These are phyloP conservation scores for Oreochromis mossambicus DNA, from an alignment of 2,797 vertebrate genomes.

Conservation along the genomic window DNA sequence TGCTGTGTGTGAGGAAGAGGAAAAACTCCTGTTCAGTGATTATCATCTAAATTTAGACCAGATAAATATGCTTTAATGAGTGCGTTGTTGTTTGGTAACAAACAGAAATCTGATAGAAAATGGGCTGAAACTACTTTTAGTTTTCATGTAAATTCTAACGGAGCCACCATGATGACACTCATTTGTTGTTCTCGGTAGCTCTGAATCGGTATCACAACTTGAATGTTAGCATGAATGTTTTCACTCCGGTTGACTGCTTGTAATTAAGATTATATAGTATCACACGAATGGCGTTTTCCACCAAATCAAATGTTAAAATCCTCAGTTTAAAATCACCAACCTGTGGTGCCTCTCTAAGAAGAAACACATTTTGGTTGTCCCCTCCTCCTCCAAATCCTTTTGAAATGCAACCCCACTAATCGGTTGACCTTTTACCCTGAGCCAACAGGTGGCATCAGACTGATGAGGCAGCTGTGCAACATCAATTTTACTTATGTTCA, in stretches of 20 bases:
- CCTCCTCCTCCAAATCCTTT: background rate
- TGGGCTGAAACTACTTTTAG: background rate
- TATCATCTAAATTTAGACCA: background rate
- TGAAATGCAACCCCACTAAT: background rate
- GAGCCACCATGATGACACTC: background rate
- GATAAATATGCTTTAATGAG: background rate
- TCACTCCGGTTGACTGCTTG: background rate
- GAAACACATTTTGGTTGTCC: background rate
- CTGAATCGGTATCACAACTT: background rate
- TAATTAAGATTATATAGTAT: background rate
- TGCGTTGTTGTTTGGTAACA: background rate
- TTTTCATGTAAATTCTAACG: background rate
- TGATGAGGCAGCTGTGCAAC: background rate
- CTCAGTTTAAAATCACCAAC: background rate
- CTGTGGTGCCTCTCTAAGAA: background rate
- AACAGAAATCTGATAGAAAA: background rate
- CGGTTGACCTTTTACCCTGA: constrained; percentile 1
- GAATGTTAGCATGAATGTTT: background rate
- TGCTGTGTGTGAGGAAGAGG: background rate
- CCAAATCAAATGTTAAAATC: background rate
- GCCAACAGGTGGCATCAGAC: background rate
- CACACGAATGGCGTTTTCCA: background rate
- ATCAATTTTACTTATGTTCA: constrained; percentile 19
- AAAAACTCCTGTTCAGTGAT: background rate
- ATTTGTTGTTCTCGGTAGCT: background rate